Evolutionary conservation across 1,140 invertebrate species (phyloP).

Genomic region (Eumeta japonica): DNA sequence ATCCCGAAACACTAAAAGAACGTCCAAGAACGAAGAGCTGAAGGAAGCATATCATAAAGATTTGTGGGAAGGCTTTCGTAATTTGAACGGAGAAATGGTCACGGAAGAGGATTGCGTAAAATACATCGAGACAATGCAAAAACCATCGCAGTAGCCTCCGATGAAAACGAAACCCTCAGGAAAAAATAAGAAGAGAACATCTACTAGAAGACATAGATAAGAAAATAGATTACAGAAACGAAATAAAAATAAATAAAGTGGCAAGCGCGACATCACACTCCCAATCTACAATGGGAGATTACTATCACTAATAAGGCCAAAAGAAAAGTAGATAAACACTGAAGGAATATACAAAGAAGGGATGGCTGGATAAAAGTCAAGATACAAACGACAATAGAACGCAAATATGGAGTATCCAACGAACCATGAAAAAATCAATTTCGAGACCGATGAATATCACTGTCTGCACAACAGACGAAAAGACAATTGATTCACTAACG

Average conservation of each 20-base stretch:
- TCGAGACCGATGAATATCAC: conserved; percentile 3
- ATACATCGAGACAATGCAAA: conserved; percentile 5
- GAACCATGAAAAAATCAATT: conserved; percentile 1
- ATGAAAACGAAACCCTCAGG: conserved; percentile 1
- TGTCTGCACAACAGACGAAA: conserved; percentile 4
- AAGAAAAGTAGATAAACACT: neutral
- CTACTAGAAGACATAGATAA: conserved; percentile 6
- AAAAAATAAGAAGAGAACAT: conserved; percentile 1
- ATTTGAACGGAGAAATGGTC: no score
- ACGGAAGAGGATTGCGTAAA: no score
- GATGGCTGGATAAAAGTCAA: conserved; percentile 3
- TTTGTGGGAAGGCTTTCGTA: no score
- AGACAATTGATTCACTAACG: conserved; percentile 2
- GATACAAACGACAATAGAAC: conserved; percentile 1
- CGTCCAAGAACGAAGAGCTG: neutral
- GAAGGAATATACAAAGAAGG: neutral
- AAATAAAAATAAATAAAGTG: neutral
- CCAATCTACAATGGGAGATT: neutral
- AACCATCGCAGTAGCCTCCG: conserved; percentile 3
- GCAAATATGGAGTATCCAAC: conserved; percentile 6
- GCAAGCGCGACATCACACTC: conserved; percentile 2
- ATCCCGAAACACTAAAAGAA: conserved; percentile 3
- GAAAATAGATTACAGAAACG: conserved; percentile 2
- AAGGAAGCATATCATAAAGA: neutral
- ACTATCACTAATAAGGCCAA: neutral